phyloP scores from a whole-genome alignment of 2,888 invertebrate species.

The Octonoba sinensis region DNA sequence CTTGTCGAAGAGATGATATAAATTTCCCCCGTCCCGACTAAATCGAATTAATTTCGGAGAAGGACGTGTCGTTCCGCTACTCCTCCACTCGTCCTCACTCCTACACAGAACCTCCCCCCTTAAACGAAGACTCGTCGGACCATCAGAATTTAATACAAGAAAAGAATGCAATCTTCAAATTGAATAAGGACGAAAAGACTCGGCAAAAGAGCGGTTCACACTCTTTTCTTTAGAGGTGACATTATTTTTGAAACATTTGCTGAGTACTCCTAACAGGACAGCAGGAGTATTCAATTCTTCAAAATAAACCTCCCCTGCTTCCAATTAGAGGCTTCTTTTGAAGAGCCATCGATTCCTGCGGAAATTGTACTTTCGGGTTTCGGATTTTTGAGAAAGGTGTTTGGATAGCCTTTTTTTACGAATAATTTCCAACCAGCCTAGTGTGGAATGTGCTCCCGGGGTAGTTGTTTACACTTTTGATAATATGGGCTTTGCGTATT shows the following conservation, averaged over 20 bases:
- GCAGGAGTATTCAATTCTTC: too few species aligned
- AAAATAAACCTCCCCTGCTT: too few species aligned
- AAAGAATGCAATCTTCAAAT: constrained; percentile 50
- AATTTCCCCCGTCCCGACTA: constrained; percentile 32
- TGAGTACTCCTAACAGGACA: too few species aligned
- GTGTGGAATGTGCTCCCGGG: too few species aligned
- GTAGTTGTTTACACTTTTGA: too few species aligned
- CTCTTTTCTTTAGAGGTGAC: constrained; percentile 10
- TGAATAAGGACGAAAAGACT: constrained; percentile 42
- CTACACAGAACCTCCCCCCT: not conserved
- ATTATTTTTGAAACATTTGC: constrained; percentile 17
- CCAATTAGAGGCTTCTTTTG: too few species aligned
- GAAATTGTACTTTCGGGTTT: too few species aligned
- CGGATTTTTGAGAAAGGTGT: too few species aligned
- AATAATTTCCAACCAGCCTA: too few species aligned
- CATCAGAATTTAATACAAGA: constrained; percentile 40
- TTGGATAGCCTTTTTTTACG: too few species aligned
- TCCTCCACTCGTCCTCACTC: not conserved
- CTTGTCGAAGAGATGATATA: not conserved
- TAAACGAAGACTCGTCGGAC: not conserved
- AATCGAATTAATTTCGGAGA: constrained; percentile 52
- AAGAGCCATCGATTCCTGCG: too few species aligned
- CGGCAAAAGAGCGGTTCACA: not conserved
- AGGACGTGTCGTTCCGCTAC: constrained; percentile 33
- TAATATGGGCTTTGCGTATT: too few species aligned